Base-by-base conservation (phyloP, 2,888 invertebrate species). In the Sclerodermus sp. region DNA sequence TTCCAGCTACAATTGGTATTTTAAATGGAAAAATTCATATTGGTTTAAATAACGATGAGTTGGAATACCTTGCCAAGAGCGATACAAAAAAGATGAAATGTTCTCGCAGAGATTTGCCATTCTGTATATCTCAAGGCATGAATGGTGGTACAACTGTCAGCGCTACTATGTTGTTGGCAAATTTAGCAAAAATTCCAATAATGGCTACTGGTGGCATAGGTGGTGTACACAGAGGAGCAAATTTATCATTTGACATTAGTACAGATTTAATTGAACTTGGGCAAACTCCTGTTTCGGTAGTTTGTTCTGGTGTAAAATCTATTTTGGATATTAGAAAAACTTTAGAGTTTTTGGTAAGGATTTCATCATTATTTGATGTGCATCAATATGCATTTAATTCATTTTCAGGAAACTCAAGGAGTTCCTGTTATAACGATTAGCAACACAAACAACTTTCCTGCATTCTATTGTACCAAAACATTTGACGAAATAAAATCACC, bases 101-200 rank as follows among this genome's bases (percentile, higher is more conserved):
- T 16, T 96, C 97, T 0, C 82, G 93, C 9, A 82, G 96, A 57
- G 96, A 97, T 80, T 81, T 96, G 29, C 86, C 94, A 0, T 87
- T 84, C 55, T 86, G 90, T 10, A 65, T 90, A 12, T 86, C 89
- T n/a, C 82, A 84, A 60, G 79, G 81, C 43, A 73, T 85, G 17
- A 87, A 87, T 70, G 96, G 97, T 0, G 98, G 98, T 1, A 98
- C 98, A 0, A 99, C 99, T 0, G 98, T 99, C 1, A 91, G 96
- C 0, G 96, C 91, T 0, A 99, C 98, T 0, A 88, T 97, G 81
- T 81, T 94, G 30, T 85, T 91, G 6, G 92, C 97, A 0, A 84
- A 91, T 53, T 80, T 85, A 58, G 89, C 88, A 8, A 91, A 90
- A 5, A 94, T 99, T 67, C 84, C 87, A 10, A 83, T 99, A 44